Conservation (phyloP, 2,113 vertebrate genomes). For the Zeus faber region DNA sequence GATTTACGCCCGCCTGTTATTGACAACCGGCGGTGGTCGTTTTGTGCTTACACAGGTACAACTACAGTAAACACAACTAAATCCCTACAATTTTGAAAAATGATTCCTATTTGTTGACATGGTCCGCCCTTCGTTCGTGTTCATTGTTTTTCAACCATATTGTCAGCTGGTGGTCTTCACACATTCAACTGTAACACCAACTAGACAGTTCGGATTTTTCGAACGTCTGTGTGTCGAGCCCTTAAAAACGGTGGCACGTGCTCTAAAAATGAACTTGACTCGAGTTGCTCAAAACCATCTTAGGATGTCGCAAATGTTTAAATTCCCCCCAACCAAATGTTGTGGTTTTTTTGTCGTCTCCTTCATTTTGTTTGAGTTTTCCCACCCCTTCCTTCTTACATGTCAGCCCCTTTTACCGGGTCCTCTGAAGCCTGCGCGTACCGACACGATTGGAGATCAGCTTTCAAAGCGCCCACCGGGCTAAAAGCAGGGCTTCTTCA, state of each 20-base stretch:
- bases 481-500: constrained; percentile 34
- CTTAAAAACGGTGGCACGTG: no score
- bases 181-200: no score
- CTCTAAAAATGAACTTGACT: no score
- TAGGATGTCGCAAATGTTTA: no score
- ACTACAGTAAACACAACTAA: not conserved
- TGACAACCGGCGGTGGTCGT: not conserved
- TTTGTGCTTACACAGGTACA: not conserved
- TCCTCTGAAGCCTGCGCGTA: constrained; percentile 45
- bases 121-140: no score
- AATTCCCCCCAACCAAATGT: not conserved
- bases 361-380: constrained; percentile 42
- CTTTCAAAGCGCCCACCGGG: constrained; percentile 52
- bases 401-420: constrained; percentile 20
- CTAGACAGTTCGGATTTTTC: no score
- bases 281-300: no score
- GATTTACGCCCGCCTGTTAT: not conserved
- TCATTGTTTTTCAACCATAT: constrained; percentile 13
- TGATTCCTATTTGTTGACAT: no score
- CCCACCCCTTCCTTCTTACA: constrained; percentile 32
- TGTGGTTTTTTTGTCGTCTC: constrained; percentile 5
- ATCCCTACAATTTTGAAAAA: not conserved
- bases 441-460: constrained; percentile 43
- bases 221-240: no score
- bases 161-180: no score